Evolutionary conservation across 2,113 vertebrate species (phyloP).

Genomic region (Eclectus roratus): DNA sequence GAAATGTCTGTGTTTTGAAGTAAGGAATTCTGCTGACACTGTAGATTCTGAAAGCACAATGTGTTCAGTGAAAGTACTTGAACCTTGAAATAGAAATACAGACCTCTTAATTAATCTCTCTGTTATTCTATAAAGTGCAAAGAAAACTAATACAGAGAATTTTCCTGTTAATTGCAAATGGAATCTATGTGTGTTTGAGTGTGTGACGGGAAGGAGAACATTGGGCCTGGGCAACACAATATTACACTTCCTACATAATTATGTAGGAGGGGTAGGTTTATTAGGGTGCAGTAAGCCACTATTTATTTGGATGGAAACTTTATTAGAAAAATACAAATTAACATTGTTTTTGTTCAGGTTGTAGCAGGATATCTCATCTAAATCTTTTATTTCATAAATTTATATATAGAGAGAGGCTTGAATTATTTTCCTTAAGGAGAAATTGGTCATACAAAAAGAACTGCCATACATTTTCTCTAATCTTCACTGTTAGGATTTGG

Average conservation of each 20-base stretch:
- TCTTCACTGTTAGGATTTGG: background rate
- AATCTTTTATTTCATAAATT: background rate
- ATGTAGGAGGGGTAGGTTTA: constrained; percentile 57
- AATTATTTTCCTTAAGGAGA: background rate
- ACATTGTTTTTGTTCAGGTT: background rate
- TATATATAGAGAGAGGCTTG: background rate
- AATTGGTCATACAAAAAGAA: background rate
- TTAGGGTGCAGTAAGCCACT: constrained; percentile 43
- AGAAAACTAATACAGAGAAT: constrained; percentile 57
- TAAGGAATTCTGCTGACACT: constrained; percentile 56
- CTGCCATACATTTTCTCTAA: background rate
- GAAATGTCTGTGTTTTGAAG: constrained; percentile 26
- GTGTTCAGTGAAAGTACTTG: constrained; percentile 60
- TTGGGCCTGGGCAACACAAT: constrained; percentile 24
- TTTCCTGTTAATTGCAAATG: constrained; percentile 60
- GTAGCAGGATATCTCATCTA: background rate
- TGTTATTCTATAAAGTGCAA: constrained; percentile 64
- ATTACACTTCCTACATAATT: constrained; percentile 58
- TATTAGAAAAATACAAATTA: constrained; percentile 29
- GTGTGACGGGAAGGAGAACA: constrained; percentile 26
- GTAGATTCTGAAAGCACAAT: constrained; percentile 24
- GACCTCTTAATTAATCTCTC: constrained; percentile 74
- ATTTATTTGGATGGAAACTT: constrained; percentile 9
- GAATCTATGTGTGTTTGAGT: constrained; percentile 5
- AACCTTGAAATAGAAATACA: constrained; percentile 75